Evolutionary conservation across 1,140 invertebrate genomes (phyloP).

Genomic region (Belonocnema kinseyi): DNA sequence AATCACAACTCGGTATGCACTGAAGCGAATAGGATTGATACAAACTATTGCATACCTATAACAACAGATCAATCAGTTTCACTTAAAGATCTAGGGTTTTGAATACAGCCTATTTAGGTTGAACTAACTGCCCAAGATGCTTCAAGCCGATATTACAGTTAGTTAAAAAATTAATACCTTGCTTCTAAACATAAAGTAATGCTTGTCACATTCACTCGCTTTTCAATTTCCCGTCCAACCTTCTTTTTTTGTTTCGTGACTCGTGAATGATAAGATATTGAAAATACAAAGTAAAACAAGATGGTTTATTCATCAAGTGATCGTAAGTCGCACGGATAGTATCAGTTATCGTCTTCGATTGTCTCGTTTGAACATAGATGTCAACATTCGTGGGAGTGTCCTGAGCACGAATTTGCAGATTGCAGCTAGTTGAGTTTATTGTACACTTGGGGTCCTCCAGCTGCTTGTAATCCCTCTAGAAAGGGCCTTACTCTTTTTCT

Average conservation of each 20-base stretch:
- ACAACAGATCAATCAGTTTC: no score
- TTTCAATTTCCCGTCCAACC: no score
- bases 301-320: constrained; percentile 29
- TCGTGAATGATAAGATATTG: constrained; percentile 18
- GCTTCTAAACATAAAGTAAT: no score
- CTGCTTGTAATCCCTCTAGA: constrained; percentile 68
- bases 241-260: neutral
- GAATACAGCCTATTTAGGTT: no score
- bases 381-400: constrained; percentile 52
- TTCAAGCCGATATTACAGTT: no score
- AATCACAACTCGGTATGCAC: no score
- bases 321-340: constrained; percentile 31
- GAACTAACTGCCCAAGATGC: no score
- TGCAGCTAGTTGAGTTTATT: constrained; percentile 53
- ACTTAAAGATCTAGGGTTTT: no score
- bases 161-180: no score
- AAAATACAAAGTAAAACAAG: constrained; percentile 28
- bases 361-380: constrained; percentile 56
- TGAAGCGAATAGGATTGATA: no score
- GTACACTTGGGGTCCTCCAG: constrained; percentile 60
- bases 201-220: no score
- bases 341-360: constrained; percentile 22
- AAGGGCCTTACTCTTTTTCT: constrained; percentile 40
- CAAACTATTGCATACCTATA: no score
- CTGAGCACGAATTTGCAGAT: constrained; percentile 53